These are phyloP conservation scores for Melospiza georgiana DNA, from an alignment of 2,113 vertebrate species.

Conservation along the genomic window DNA sequence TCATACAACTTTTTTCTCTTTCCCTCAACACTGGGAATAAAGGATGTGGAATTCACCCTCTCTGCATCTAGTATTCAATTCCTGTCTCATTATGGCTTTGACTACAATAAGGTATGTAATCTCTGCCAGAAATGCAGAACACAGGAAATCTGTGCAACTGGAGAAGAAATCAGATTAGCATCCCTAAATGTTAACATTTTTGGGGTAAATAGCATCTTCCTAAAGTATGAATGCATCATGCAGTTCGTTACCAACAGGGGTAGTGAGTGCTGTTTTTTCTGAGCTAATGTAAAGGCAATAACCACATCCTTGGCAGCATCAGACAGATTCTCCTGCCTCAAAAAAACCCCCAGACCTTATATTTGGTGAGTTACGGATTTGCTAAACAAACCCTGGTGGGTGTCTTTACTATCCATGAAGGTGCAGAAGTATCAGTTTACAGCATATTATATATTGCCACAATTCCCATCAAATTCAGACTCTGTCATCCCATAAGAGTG, in stretches of 20 bases:
- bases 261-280: not conserved
- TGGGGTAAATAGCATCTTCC: not conserved
- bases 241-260: accelerated
- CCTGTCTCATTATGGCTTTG: constrained; percentile 75
- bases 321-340: not conserved
- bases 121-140: not conserved
- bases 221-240: not conserved
- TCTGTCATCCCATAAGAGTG: not conserved
- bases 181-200: not conserved
- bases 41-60: constrained; percentile 71
- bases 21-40: constrained; percentile 68
- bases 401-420: not conserved
- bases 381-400: not conserved
- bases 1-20: constrained; percentile 80
- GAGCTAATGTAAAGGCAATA: not conserved
- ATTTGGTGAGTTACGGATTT: not conserved
- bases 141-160: not conserved
- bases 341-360: not conserved
- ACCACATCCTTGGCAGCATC: not conserved
- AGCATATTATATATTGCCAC: not conserved
- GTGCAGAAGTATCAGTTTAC: not conserved
- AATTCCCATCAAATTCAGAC: not conserved
- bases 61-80: constrained; percentile 76
- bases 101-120: constrained; percentile 76
- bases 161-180: not conserved